A percentile compares a stretch with the other conserved stretches of the same genome.
These are phyloP conservation scores for Babyrousa celebensis DNA, from an alignment of 2,797 vertebrate genomes.

Conservation along the genomic window DNA sequence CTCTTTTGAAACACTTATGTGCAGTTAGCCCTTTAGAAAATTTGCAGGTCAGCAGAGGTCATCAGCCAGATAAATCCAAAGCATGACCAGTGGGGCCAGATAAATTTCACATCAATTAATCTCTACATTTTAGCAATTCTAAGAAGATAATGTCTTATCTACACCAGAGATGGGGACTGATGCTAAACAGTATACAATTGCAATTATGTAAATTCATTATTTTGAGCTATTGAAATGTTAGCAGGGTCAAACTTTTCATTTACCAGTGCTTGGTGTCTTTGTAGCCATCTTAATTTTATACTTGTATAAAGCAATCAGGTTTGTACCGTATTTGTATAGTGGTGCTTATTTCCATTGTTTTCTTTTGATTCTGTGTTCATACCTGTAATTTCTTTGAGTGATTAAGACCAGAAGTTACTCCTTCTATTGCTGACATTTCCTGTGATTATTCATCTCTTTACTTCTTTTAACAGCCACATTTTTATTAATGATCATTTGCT, in stretches of 20 bases:
- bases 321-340: neutral
- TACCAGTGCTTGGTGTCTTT: neutral
- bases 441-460: constrained; percentile 51
- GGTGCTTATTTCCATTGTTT: constrained; percentile 50
- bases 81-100: neutral
- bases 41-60: constrained; percentile 47
- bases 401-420: constrained; percentile 60
- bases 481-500: constrained; percentile 79
- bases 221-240: constrained; percentile 59
- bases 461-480: constrained; percentile 63
- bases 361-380: neutral
- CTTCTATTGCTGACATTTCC: constrained; percentile 75
- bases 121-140: neutral
- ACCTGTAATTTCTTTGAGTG: constrained; percentile 63
- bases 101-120: constrained; percentile 54
- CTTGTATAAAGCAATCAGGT: constrained; percentile 47
- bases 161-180: neutral
- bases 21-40: constrained; percentile 37
- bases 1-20: neutral
- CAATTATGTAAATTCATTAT: constrained; percentile 54
- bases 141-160: neutral
- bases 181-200: neutral
- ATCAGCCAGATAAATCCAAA: constrained; percentile 39
- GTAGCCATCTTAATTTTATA: neutral
- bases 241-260: constrained; percentile 21